A percentile compares a stretch with the other conserved stretches of the same genome.
phyloP scores from a whole-genome alignment of 2,888 invertebrate genomes.

The Cataglyphis albicans region DNA sequence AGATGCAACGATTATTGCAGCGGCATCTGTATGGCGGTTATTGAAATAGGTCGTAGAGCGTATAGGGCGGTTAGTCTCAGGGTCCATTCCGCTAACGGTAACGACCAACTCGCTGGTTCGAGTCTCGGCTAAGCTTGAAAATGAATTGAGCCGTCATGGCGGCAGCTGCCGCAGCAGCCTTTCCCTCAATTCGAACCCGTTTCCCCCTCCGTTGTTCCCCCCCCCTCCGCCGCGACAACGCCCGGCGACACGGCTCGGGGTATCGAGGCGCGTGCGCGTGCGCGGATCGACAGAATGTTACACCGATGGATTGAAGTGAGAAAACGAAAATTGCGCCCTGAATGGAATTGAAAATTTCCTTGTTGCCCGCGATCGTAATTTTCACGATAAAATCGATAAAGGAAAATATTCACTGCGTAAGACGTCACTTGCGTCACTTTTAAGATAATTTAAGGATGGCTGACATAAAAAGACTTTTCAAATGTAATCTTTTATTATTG shows the following conservation, averaged over 20 bases:
- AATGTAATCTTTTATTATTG: too few species aligned
- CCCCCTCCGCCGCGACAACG: background rate
- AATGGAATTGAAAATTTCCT: constrained; percentile 68
- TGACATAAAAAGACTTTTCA: background rate
- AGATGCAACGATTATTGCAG: constrained; percentile 84
- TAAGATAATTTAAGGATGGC: background rate
- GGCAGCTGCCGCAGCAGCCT: constrained; percentile 63
- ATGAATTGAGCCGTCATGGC: constrained; percentile 79
- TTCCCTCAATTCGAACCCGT: constrained; percentile 63
- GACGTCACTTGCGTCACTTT: background rate
- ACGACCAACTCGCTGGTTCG: constrained; percentile 84
- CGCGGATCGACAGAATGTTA: constrained; percentile 51
- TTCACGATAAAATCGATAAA: constrained; percentile 19
- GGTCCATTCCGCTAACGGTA: constrained; percentile 86
- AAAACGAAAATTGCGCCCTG: constrained; percentile 63
- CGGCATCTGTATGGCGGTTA: constrained; percentile 85
- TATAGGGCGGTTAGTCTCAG: constrained; percentile 71
- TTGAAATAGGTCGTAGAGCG: constrained; percentile 85
- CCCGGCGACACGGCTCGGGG: background rate
- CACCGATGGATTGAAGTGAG: constrained; percentile 61
- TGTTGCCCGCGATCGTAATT: constrained; percentile 5
- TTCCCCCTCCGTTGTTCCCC: constrained; percentile 32
- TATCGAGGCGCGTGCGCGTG: constrained; percentile 73
- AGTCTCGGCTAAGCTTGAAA: constrained; percentile 83
- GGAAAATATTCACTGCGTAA: constrained; percentile 10